phyloP scores from a whole-genome alignment of 2,113 vertebrate species.

The Ia io region DNA sequence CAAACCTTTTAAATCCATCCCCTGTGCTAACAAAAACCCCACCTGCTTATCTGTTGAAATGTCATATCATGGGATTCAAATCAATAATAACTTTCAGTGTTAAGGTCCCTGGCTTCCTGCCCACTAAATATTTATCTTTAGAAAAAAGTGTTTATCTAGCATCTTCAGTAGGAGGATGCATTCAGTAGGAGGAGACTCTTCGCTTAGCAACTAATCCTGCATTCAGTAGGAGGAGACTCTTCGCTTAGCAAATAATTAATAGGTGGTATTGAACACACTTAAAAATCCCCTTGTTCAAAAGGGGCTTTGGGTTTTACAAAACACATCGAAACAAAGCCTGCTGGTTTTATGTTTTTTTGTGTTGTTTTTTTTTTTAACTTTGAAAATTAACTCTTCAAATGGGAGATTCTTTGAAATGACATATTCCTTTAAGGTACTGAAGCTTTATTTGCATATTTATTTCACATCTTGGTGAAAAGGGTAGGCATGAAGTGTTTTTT shows the following conservation, averaged over 20 bases:
- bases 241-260: neutral
- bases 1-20: slow-evolving; percentile 25
- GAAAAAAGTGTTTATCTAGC: slow-evolving; percentile 39
- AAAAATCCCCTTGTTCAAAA: slow-evolving; percentile 5
- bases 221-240: slow-evolving; percentile 33
- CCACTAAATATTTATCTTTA: slow-evolving; percentile 55
- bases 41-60: neutral
- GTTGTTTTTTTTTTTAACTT: neutral
- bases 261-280: slow-evolving; percentile 56
- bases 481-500: slow-evolving; percentile 68
- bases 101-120: slow-evolving; percentile 66
- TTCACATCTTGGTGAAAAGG: slow-evolving; percentile 78
- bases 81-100: slow-evolving; percentile 75
- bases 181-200: slow-evolving; percentile 9
- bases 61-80: slow-evolving; percentile 51
- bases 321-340: slow-evolving; percentile 60
- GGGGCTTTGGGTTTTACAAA: slow-evolving; percentile 68
- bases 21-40: slow-evolving; percentile 29
- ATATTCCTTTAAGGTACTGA: slow-evolving; percentile 77
- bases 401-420: slow-evolving; percentile 60
- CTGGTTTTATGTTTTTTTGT: slow-evolving; percentile 44
- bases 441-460: slow-evolving; percentile 86
- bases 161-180: neutral
- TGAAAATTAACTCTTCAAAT: slow-evolving; percentile 45
- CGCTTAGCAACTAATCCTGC: no score